phyloP scores from a whole-genome alignment of 1,140 invertebrate species.

The Rhagoletis zephyria region DNA sequence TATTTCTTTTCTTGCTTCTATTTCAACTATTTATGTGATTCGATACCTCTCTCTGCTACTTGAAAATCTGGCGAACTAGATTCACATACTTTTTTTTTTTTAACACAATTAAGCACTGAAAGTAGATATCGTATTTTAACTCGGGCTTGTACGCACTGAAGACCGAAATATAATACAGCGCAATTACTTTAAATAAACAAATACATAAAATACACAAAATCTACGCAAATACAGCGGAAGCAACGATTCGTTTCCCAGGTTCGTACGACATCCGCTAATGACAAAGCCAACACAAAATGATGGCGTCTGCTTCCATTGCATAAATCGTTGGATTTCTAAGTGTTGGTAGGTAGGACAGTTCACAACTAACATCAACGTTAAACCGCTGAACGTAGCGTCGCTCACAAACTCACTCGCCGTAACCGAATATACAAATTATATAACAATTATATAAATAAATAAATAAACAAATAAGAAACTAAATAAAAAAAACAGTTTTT shows the following conservation, averaged over 20 bases:
- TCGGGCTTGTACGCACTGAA: conserved; percentile 1
- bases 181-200: conserved; percentile 51
- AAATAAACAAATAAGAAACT: not conserved
- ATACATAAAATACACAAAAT: conserved; percentile 4
- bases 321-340: not conserved
- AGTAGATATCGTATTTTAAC: not conserved
- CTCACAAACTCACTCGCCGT: conserved; percentile 24
- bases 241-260: too few relatives aligned
- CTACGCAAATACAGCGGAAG: not conserved
- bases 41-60: too few relatives aligned
- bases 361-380: not conserved
- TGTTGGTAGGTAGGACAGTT: not conserved
- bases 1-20: too few relatives aligned
- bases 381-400: conserved; percentile 17
- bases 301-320: not conserved
- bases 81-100: not conserved
- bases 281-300: not conserved
- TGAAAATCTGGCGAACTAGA: too few relatives aligned
- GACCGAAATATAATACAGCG: conserved; percentile 28
- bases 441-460: not conserved
- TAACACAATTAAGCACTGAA: not conserved
- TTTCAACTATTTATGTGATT: too few relatives aligned
- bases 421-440: conserved; percentile 20
- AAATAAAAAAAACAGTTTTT: conserved; percentile 13
- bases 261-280: conserved; percentile 14